These are phyloP conservation scores for Champsocephalus gunnari DNA, from an alignment of 2,797 vertebrate genomes.

Conservation along the genomic window DNA sequence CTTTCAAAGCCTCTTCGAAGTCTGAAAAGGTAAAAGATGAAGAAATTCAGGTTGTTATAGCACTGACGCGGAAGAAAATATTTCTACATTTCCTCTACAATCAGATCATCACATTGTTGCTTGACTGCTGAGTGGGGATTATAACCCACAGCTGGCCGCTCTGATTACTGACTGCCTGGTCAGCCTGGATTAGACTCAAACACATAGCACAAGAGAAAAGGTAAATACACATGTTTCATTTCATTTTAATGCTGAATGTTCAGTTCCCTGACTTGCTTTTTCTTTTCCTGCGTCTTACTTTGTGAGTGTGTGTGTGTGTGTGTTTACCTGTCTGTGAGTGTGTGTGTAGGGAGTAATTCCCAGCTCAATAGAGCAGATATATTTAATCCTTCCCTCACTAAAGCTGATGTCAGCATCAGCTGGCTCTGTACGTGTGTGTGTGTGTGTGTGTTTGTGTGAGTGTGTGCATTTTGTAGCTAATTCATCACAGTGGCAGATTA, in stretches of 20 bases:
- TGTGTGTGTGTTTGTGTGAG: conserved; percentile 4
- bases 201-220: conserved; percentile 34
- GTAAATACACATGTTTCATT: conserved; percentile 55
- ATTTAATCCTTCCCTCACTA: conserved; percentile 68
- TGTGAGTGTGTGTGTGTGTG: neutral
- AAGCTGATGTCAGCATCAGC: conserved; percentile 76
- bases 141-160: conserved; percentile 70
- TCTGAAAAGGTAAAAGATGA: neutral
- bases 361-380: conserved; percentile 74
- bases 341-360: conserved; percentile 59
- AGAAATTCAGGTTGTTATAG: conserved; percentile 26
- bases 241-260: conserved; percentile 44
- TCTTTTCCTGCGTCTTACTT: conserved; percentile 51
- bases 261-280: conserved; percentile 49
- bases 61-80: conserved; percentile 14
- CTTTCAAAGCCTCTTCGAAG: conserved; percentile 32
- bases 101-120: conserved; percentile 43
- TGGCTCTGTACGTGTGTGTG: conserved; percentile 44
- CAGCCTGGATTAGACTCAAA: conserved; percentile 68
- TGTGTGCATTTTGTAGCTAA: conserved; percentile 54
- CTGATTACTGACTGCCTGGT: conserved; percentile 72
- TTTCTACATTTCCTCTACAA: conserved; percentile 41
- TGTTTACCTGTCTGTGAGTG: conserved; percentile 2
- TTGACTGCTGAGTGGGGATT: conserved; percentile 45
- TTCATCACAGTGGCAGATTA: conserved; percentile 71